Evolutionary conservation across 2,888 invertebrate genomes (phyloP), one percentile per base, ranked within the genome.

Genomic region (Pristionchus exspectatus): DNA sequence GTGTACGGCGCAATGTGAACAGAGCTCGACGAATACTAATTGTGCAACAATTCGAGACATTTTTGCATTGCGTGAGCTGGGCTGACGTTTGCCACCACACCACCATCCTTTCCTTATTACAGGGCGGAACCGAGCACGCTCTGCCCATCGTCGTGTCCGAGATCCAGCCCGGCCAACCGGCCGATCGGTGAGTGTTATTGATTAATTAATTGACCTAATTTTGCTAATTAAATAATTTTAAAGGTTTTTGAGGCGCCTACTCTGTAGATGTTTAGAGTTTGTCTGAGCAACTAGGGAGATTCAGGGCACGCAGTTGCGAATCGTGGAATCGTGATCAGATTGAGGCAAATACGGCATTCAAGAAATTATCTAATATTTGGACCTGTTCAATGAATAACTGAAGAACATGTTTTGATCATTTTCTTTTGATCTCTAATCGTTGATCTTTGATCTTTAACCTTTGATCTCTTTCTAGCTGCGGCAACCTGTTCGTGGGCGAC

Each of bases 121-220:
- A 97, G 97, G 97, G 97, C 89, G 97, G 97, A 0, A 96, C 97
- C 91, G 97, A 97, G 95, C 97, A 97, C 95, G 97, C 97, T 27
- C 90, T 93, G 69, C 97, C 97, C 0, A 97, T 97, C 92, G 96
- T 97, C 90, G 97, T 97, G 94, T 97, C 97, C 0, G 97, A 97
- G 96, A 96, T 97, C 95, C 96, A 96, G 91, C 96, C 96, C 90
- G 97, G 97, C 93, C 97, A 97, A 91, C 97, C 97, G 90, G 97
- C 97, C 77, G 97, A 97, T 91, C 95, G 97, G 91, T 97, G 97
- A 90, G 96, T 81, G 16, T 50, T 30, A 72, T 72, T 33, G 4
- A 21, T 18, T 59, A n/a, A 24, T 66, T 63, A 27, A 27, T 72
- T 72, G 33, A 1, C 44, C 44, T 72, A 12, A 18, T 72, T 72